Conservation (phyloP, 2,797 vertebrate genomes). For the Erithacus rubecula region DNA sequence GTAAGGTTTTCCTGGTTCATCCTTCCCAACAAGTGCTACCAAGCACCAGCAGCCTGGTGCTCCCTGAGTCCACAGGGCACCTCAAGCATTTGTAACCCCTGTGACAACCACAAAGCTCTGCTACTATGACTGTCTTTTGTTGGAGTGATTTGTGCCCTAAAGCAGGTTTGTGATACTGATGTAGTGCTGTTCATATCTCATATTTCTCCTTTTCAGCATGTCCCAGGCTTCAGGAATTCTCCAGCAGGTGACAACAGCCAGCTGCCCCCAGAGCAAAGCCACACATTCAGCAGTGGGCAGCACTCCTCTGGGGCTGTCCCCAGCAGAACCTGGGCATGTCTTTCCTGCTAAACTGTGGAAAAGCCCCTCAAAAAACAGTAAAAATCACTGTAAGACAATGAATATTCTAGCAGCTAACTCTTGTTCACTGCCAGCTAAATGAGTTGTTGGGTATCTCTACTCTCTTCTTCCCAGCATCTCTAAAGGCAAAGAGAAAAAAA, state of each 20-base stretch:
- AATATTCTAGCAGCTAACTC: not conserved
- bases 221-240: not conserved
- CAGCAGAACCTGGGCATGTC: not conserved
- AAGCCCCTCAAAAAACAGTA: not conserved
- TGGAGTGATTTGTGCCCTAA: not conserved
- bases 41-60: accelerated
- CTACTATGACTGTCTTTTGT: not conserved
- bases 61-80: accelerated
- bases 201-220: not conserved
- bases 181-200: accelerated
- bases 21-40: too few species aligned
- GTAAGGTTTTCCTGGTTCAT: too few species aligned
- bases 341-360: not conserved
- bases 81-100: accelerated
- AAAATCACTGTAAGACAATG: not conserved
- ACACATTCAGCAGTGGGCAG: not conserved
- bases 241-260: not conserved
- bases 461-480: not conserved
- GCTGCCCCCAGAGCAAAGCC: not conserved
- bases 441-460: not conserved
- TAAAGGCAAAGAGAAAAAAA: not conserved
- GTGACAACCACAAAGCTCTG: not conserved
- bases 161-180: not conserved
- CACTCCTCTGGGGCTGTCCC: not conserved
- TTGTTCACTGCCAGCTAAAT: not conserved